phyloP scores from a whole-genome alignment of 2,888 invertebrate species.

The Heteromurus nitidus region DNA sequence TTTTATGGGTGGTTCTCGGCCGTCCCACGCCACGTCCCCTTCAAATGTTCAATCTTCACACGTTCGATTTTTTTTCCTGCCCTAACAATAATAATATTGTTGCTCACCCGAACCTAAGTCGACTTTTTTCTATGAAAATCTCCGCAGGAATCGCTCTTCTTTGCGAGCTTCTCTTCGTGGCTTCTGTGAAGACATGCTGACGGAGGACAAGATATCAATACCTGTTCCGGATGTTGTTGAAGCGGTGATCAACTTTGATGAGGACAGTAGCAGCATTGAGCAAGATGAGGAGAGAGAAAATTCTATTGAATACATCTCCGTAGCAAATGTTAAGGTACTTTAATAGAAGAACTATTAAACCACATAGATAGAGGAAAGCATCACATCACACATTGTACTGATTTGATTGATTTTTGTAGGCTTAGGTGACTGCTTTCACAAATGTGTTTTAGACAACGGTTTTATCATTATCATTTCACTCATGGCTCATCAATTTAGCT shows the following conservation, averaged over 20 bases:
- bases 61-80: background rate
- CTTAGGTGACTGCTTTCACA: too few relatives aligned
- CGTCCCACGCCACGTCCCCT: background rate
- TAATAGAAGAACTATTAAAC: background rate
- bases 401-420: too few relatives aligned
- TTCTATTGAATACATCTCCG: constrained; percentile 73
- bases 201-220: constrained; percentile 61
- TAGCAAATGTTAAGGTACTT: constrained; percentile 71
- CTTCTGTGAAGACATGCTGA: constrained; percentile 69
- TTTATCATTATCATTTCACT: too few relatives aligned
- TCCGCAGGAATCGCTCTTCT: constrained; percentile 61
- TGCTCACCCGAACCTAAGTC: too few relatives aligned
- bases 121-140: too few relatives aligned
- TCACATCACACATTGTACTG: too few relatives aligned
- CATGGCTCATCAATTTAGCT: too few relatives aligned
- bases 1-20: background rate
- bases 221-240: constrained; percentile 69
- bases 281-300: constrained; percentile 69
- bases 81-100: background rate
- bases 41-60: background rate
- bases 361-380: background rate
- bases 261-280: constrained; percentile 69
- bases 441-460: too few relatives aligned
- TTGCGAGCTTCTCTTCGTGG: constrained; percentile 68
- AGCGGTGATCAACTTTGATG: constrained; percentile 72